Evolutionary conservation across 2,113 vertebrate species (phyloP), one percentile per base, ranked within the genome.

Genomic region (Pungitius pungitius): DNA sequence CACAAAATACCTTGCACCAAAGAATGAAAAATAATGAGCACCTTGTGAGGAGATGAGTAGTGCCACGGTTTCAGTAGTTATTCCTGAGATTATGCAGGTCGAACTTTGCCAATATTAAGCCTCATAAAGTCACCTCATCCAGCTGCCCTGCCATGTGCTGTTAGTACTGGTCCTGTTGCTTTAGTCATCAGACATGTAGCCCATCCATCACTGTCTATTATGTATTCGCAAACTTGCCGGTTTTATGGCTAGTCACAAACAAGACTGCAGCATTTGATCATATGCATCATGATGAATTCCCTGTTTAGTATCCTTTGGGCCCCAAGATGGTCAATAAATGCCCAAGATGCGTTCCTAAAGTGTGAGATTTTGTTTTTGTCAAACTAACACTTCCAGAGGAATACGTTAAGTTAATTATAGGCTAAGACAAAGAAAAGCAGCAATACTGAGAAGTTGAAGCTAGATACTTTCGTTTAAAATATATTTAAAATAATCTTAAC

Each of bases 71-170:
- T 79, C 54, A 20, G 69, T 76, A 22, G 67, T 74, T 82, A 69
- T 55, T 81, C 62, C 64, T 65, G 69, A 35, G 83, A 85, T 87
- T 84, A 88, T 40, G 66, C 20, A 54, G 40, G 74, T 75, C 61
- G 73, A 30, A 45, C 27, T 71, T 87, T 71, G 65, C 70, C 57
- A 43, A 56, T 42, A 73, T 42, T 83, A 85, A 82, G 59, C 26
- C 68, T 45, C 39, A 77, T 83, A 68, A 78, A 81, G 63, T 58
- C 49, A 51, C 65, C 69, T 75, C 27, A 56, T 42, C 9, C 43
- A 55, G 39, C 63, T 52, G 64, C 22, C 47, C 30, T n/a, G 33
- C 51, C 35, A 40, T 60, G 40, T 60, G 61, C 62, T 37, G 27
- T 18, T 57, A 17, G 11, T 47, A 26, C 27, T 6, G 17, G 12